phyloP scores from a whole-genome alignment of 2,888 invertebrate species.

The Pristionchus maxplancki region DNA sequence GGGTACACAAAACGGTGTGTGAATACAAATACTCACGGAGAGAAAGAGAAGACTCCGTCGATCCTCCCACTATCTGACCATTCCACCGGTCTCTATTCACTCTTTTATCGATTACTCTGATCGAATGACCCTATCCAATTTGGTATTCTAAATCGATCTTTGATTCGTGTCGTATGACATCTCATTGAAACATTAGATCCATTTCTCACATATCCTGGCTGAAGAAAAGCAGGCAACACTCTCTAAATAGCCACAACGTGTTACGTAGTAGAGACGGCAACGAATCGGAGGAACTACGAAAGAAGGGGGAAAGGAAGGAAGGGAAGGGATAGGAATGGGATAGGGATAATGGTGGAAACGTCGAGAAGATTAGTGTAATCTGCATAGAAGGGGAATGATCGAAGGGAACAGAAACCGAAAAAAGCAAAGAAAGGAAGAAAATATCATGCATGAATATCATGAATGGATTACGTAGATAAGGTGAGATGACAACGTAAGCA shows the following conservation, averaged over 20 bases:
- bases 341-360: constrained; percentile 9
- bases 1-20: background rate
- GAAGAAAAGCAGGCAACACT: constrained; percentile 10
- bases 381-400: background rate
- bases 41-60: background rate
- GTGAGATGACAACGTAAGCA: background rate
- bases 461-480: background rate
- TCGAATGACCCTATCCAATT: background rate
- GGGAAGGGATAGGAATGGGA: background rate
- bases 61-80: background rate
- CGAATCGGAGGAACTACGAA: background rate
- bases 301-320: background rate
- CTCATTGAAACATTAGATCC: constrained; percentile 10
- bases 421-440: background rate
- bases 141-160: background rate
- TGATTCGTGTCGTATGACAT: background rate
- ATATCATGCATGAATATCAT: background rate
- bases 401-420: background rate
- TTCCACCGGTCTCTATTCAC: background rate
- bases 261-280: background rate
- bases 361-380: constrained; percentile 5
- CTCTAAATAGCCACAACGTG: constrained; percentile 40
- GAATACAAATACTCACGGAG: background rate
- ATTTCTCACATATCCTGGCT: background rate
- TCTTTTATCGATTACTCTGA: background rate